Base-by-base conservation (phyloP, 2,888 invertebrate species). In the Lordiphosa fenestrarum region DNA sequence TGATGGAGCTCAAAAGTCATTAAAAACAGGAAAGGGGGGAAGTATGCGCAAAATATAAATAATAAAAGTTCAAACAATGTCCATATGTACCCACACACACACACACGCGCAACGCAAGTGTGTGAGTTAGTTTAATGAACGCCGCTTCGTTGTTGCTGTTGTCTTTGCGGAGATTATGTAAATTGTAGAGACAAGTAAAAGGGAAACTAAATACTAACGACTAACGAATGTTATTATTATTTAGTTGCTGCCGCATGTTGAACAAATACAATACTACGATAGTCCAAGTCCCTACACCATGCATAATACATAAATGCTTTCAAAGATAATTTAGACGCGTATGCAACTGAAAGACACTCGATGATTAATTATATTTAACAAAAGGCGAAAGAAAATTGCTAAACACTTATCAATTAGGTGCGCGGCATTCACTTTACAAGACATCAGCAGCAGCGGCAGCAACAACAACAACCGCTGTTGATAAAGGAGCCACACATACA, bases 131-230 rank as follows among this genome's bases (percentile, higher is more conserved):
- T 84, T 76, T 83, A 69, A 76, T 83, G 76, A 83, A 56, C 65
- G 63, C 70, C 50, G 44, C 63, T 66, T 39, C 48, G 58, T 40
- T 57, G 58, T 40, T 57, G 53, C 55, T 48, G 52, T 55, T 55
- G 71, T 73, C 63, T 73, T 61, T 66, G 71, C 68, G 38, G 56
- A 68, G 81, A 77, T 78, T 78, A 78, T 84, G 84, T 77, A 78
- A 77, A 77, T 73, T 63, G 73, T 60, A 44, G 73, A 71, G 73
- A 71, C 73, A 84, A 77, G 84, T 78, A 78, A 78, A 77, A 78
- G 77, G 77, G 84, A 78, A 78, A 78, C 84, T 81, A 84, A 78
- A 84, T 77, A 77, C 84, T 63, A 63, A 62, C 64, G 69, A 58
- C 30, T 46, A 30, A 30, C 30, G 30, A 30, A 10, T 30, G 30